Evolutionary conservation across 1,140 invertebrate species (phyloP).

Genomic region (Wasmannia auropunctata): DNA sequence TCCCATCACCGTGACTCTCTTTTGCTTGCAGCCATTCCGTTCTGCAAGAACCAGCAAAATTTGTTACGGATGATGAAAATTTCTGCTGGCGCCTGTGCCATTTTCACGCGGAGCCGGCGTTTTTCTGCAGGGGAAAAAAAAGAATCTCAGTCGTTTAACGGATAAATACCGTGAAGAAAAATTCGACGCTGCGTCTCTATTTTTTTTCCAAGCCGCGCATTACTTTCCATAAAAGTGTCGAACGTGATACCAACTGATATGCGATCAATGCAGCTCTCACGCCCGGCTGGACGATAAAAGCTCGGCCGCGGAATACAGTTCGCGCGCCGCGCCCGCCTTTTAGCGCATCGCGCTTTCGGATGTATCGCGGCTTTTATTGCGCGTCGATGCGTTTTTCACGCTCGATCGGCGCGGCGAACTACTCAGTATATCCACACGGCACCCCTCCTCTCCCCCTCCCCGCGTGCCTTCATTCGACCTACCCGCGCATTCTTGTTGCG

Average conservation of each 20-base stretch:
- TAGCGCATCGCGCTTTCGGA: constrained; percentile 69
- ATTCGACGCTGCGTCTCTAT: background rate
- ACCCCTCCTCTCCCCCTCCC: background rate
- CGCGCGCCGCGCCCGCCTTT: constrained; percentile 64
- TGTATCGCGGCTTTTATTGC: constrained; percentile 71
- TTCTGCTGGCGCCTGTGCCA: background rate
- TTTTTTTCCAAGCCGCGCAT: constrained; percentile 25
- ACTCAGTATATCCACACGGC: constrained; percentile 32
- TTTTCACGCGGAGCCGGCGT: background rate
- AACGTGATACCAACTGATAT: constrained; percentile 51
- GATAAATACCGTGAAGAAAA: constrained; percentile 17
- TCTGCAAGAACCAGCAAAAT: background rate
- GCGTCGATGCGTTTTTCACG: constrained; percentile 69
- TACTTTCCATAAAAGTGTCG: constrained; percentile 56
- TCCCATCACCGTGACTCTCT: background rate
- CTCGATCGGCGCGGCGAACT: constrained; percentile 64
- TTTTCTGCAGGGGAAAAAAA: background rate
- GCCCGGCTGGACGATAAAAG: constrained; percentile 59
- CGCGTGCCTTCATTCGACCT: constrained; percentile 16
- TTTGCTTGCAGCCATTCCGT: background rate
- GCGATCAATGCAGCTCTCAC: constrained; percentile 54
- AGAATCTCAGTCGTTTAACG: background rate
- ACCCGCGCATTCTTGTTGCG: constrained; percentile 17
- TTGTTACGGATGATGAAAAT: constrained; percentile 15
- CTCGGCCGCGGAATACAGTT: constrained; percentile 32